Conservation (phyloP, 2,797 vertebrate genomes). For the Nothura maculosa region DNA sequence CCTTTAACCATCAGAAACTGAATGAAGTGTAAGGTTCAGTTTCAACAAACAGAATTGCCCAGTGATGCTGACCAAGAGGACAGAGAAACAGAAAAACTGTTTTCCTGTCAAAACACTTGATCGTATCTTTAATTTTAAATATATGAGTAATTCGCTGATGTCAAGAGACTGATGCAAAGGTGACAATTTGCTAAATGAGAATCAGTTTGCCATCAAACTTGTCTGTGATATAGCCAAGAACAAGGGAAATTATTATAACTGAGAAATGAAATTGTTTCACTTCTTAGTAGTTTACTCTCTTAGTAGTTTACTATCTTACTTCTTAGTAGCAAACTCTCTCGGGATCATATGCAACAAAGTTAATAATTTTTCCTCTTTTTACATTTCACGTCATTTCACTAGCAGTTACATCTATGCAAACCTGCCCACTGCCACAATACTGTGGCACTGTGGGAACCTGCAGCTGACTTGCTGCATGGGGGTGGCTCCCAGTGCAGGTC, state of each 20-base stretch:
- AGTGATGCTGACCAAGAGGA: background rate
- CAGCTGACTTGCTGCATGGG: background rate
- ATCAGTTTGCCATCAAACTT: background rate
- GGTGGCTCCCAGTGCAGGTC: background rate
- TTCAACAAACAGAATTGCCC: background rate
- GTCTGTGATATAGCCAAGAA: background rate
- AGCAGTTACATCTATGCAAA: background rate
- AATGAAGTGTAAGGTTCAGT: background rate
- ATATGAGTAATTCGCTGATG: background rate
- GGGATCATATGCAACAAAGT: background rate
- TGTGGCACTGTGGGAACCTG: background rate
- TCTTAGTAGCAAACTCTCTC: too few species aligned
- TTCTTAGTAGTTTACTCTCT: too few species aligned
- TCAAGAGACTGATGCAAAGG: background rate
- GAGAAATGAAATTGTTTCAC: background rate
- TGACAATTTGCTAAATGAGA: background rate
- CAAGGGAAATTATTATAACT: background rate
- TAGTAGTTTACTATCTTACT: too few species aligned
- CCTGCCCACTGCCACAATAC: background rate
- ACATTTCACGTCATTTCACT: background rate
- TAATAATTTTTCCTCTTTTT: background rate
- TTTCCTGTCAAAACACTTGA: background rate
- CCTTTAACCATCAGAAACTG: background rate
- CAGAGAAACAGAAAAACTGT: background rate
- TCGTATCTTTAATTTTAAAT: background rate